These are phyloP conservation scores for Heliconius ethilla DNA, from an alignment of 2,888 invertebrate species.

Conservation along the genomic window DNA sequence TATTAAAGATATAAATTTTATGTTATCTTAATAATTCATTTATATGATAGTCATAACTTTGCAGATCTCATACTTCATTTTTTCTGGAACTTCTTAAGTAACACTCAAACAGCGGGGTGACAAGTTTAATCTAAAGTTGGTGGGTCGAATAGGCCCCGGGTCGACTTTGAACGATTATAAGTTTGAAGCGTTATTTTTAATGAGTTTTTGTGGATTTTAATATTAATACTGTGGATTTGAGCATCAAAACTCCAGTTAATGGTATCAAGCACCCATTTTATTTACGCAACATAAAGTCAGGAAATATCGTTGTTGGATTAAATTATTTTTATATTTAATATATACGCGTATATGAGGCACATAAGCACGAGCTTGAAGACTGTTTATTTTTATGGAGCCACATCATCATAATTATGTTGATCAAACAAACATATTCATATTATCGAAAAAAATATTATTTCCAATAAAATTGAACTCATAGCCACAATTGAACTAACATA, in stretches of 20 bases:
- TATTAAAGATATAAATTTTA: neutral
- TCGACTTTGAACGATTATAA: conserved; percentile 67
- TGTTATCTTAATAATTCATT: neutral
- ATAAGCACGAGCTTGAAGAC: no score
- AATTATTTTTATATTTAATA: neutral
- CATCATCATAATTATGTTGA: no score
- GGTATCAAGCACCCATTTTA: conserved; percentile 44
- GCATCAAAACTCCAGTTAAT: conserved; percentile 39
- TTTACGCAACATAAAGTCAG: conserved; percentile 37
- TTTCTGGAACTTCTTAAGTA: conserved; percentile 48
- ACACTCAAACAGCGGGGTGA: conserved; percentile 59
- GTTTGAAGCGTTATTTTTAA: conserved; percentile 77
- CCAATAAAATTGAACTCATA: neutral
- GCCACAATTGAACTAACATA: neutral
- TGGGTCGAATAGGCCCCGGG: conserved; percentile 62
- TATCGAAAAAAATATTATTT: no score
- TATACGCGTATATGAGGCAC: neutral
- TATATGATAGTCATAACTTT: conserved; percentile 17
- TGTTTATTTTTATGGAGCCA: no score
- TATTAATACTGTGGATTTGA: conserved; percentile 64
- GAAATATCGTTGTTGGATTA: neutral
- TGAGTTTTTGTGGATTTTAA: conserved; percentile 70
- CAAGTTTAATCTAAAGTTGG: conserved; percentile 78
- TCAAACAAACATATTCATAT: no score
- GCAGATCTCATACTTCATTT: conserved; percentile 40